phyloP scores from a whole-genome alignment of 2,797 vertebrate genomes.

The Acomys russatus region DNA sequence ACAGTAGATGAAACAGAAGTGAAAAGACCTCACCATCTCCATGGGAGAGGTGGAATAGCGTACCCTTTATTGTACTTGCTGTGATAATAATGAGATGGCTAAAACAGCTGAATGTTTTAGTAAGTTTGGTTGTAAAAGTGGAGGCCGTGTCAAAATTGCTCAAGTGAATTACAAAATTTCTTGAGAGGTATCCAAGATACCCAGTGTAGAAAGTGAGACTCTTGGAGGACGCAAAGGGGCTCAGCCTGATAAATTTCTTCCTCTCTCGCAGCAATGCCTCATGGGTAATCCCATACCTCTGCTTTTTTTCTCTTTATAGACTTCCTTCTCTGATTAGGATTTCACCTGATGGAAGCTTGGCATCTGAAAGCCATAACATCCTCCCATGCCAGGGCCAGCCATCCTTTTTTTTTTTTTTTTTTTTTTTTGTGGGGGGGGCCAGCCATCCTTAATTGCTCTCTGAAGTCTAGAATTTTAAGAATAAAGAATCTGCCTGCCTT shows the following conservation, averaged over 20 bases:
- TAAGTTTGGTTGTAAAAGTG: constrained; percentile 30
- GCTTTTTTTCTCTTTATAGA: neutral
- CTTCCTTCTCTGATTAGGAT: neutral
- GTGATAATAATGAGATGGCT: neutral
- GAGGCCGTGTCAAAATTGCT: neutral
- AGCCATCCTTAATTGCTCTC: neutral
- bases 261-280: neutral
- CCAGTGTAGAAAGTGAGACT: neutral
- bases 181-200: neutral
- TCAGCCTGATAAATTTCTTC: neutral
- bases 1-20: no score
- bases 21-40: neutral
- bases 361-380: neutral
- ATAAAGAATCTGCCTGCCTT: neutral
- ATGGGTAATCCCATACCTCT: neutral
- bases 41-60: neutral
- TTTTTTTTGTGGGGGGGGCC: no score
- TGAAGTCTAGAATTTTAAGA: neutral
- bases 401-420: no score
- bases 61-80: neutral
- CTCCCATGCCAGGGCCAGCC: neutral
- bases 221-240: neutral
- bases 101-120: constrained; percentile 7
- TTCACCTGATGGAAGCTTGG: neutral
- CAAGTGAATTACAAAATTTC: neutral